These are phyloP conservation scores for Natrix natrix DNA, from an alignment of 2,797 vertebrate genomes.

Conservation along the genomic window DNA sequence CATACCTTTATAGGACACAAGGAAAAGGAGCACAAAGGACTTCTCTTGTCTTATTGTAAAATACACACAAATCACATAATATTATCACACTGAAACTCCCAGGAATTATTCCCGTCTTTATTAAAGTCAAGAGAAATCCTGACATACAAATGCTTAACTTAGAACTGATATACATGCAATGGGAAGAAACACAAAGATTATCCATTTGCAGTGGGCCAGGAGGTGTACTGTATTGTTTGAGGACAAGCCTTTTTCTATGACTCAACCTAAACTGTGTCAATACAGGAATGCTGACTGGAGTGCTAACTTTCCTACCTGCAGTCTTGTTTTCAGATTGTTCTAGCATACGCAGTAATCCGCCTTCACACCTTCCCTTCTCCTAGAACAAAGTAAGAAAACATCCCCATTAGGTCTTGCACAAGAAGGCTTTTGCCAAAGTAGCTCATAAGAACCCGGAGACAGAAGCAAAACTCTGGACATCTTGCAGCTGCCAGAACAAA, in stretches of 20 bases:
- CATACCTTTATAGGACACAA: not conserved
- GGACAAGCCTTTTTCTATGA: not conserved
- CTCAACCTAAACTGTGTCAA: not conserved
- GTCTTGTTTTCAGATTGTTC: constrained; percentile 70
- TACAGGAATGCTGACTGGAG: not conserved
- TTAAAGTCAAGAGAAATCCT: not conserved
- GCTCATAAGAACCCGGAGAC: not conserved
- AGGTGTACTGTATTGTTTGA: not conserved
- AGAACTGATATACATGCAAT: not conserved
- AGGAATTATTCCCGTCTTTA: not conserved
- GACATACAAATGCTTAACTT: not conserved
- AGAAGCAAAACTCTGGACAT: not conserved
- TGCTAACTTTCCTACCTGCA: constrained; percentile 60
- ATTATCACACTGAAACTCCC: not conserved
- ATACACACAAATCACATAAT: not conserved
- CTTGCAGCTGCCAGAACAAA: not conserved
- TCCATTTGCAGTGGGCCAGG: not conserved
- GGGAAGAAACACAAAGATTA: not conserved
- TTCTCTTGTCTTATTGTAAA: not conserved
- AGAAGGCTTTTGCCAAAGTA: not conserved
- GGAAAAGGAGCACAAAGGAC: not conserved
- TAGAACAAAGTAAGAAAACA: constrained; percentile 52
- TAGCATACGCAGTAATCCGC: constrained; percentile 72
- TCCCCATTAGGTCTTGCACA: not conserved
- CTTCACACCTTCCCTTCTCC: constrained; percentile 54